Evolutionary conservation across 2,113 vertebrate genomes (phyloP).

Genomic region (Martes martes): DNA sequence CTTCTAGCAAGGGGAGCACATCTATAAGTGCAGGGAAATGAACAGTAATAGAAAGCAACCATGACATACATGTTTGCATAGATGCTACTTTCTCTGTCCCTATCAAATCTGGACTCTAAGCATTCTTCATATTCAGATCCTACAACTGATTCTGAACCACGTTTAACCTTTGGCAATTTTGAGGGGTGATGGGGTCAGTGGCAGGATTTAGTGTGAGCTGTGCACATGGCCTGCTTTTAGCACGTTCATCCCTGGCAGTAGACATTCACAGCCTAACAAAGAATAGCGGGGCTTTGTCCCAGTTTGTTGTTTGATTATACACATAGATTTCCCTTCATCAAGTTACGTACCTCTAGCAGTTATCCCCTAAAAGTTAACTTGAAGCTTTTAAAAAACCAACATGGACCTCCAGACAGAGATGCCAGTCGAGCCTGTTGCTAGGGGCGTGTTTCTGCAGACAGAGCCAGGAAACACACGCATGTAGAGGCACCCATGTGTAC

Average conservation of each 20-base stretch:
- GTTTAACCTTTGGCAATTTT: not conserved
- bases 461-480: not conserved
- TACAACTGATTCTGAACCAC: not conserved
- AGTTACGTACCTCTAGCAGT: not conserved
- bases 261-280: not conserved
- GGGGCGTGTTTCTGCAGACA: not conserved
- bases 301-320: not conserved
- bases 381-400: not conserved
- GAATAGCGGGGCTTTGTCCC: not conserved
- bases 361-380: not conserved
- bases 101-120: not conserved
- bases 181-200: not conserved
- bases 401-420: not conserved
- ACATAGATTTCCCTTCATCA: not conserved
- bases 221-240: not conserved
- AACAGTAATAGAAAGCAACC: not conserved
- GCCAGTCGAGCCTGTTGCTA: not conserved
- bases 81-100: not conserved
- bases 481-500: not conserved
- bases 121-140: not conserved
- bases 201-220: not conserved
- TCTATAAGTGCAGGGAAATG: not conserved
- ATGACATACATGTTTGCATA: not conserved
- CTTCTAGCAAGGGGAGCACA: not conserved
- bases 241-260: not conserved